Percentiles rank a stretch among this genome's conserved stretches.
phyloP scores from a whole-genome alignment of 2,797 vertebrate genomes.

The Centropyge bicolor region DNA sequence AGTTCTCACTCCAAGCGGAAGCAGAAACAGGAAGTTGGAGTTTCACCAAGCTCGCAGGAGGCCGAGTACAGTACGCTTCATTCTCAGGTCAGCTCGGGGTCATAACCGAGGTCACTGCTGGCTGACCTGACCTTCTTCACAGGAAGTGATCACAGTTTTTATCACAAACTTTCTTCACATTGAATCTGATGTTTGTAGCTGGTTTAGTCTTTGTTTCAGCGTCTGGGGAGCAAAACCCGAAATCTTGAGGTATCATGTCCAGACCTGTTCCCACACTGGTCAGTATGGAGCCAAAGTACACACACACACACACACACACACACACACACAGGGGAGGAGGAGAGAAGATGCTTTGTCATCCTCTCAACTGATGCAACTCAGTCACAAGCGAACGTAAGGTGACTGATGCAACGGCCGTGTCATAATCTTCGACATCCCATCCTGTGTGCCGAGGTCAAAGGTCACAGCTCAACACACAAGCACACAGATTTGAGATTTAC shows the following conservation, averaged over 20 bases:
- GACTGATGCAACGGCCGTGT: constrained; percentile 51
- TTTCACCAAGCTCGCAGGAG: constrained; percentile 31
- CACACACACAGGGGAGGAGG: not conserved
- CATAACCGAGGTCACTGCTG: not conserved
- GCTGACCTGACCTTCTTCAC: not conserved
- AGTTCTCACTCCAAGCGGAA: constrained; percentile 9
- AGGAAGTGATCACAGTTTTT: not conserved
- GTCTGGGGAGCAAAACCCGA: not conserved
- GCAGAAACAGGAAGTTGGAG: constrained; percentile 31
- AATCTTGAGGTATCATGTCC: not conserved
- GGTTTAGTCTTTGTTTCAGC: not conserved
- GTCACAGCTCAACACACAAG: constrained; percentile 4
- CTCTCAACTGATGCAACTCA: constrained; percentile 50
- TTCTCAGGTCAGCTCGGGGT: constrained; percentile 14
- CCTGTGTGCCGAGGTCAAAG: constrained; percentile 26
- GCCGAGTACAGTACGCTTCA: not conserved
- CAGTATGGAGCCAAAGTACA: constrained; percentile 19
- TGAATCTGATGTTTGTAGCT: not conserved
- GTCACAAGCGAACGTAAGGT: constrained; percentile 28
- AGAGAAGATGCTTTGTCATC: constrained; percentile 32
- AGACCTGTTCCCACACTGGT: not conserved
- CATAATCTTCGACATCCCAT: constrained; percentile 41
- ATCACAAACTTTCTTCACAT: not conserved
- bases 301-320: constrained; percentile 24
- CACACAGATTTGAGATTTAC: not conserved